Percentiles rank a stretch among this genome's conserved stretches.
These are phyloP conservation scores for Poecilobothrus nobilitatus DNA, from an alignment of 2,888 invertebrate species.

Conservation along the genomic window DNA sequence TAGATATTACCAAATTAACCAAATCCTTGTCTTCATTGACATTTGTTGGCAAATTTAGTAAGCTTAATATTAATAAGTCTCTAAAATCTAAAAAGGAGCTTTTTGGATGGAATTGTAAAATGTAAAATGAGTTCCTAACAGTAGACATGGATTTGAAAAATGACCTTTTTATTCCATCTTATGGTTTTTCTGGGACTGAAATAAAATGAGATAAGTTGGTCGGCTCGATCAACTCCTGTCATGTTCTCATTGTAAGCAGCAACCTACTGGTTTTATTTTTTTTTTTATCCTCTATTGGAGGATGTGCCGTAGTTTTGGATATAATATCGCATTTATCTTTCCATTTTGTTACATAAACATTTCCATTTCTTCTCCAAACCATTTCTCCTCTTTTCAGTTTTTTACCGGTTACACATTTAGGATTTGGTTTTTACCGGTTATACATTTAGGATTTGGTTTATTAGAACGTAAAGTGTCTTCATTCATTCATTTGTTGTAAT, in stretches of 20 bases:
- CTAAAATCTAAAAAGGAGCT: background rate
- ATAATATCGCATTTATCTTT: slow-evolving; percentile 19
- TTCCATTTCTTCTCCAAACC: slow-evolving; percentile 22
- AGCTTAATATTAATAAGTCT: background rate
- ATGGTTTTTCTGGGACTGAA: slow-evolving; percentile 22
- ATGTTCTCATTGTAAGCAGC: slow-evolving; percentile 16
- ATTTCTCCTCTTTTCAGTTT: slow-evolving; percentile 23
- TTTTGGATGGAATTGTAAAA: slow-evolving; percentile 5
- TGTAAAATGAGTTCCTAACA: slow-evolving; percentile 13
- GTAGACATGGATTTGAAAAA: slow-evolving; percentile 21
- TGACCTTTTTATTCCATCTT: slow-evolving; percentile 21
- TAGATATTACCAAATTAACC: background rate
- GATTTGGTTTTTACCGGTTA: slow-evolving; percentile 23
- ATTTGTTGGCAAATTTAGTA: background rate
- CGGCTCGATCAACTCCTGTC: too few relatives aligned
- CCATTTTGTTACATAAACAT: too few relatives aligned
- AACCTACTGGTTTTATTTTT: slow-evolving; percentile 16
- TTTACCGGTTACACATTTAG: slow-evolving; percentile 16
- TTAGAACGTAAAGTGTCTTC: slow-evolving; percentile 26
- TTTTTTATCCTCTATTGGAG: slow-evolving; percentile 11
- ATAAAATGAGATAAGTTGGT: slow-evolving; percentile 20
- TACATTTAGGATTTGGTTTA: slow-evolving; percentile 23
- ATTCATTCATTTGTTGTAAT: background rate
- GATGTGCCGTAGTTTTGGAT: slow-evolving; percentile 14
- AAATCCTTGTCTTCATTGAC: background rate